A percentile compares a stretch with the other conserved stretches of the same genome.
Conservation (phyloP, 2,113 vertebrate genomes). For the Trinectes maculatus region DNA sequence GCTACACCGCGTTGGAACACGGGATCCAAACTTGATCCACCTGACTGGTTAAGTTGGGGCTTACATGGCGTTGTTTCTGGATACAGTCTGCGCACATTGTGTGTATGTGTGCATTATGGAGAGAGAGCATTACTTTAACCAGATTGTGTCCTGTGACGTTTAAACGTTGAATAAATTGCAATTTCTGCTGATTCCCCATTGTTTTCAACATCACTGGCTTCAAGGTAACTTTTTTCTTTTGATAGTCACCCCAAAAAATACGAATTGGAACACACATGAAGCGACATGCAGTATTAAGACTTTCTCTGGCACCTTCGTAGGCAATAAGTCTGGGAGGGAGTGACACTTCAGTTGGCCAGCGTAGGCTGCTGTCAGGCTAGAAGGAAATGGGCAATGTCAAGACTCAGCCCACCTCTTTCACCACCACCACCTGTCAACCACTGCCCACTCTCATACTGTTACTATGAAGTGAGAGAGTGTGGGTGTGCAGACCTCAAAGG, state of each 20-base stretch:
- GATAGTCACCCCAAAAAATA: background rate
- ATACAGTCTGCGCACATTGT: background rate
- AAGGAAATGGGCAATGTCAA: conserved; percentile 56
- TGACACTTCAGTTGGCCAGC: conserved; percentile 39
- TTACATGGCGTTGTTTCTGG: conserved; percentile 17
- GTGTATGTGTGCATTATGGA: background rate
- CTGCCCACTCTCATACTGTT: conserved; percentile 48
- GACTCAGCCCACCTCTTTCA: conserved; percentile 58
- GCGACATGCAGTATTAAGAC: conserved; percentile 21
- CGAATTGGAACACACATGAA: conserved; percentile 9
- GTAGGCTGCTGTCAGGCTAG: conserved; percentile 26
- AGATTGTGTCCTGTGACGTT: background rate
- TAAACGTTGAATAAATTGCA: conserved; percentile 3
- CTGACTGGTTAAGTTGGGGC: conserved; percentile 40
- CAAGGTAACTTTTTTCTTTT: background rate
- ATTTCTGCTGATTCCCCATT: background rate
- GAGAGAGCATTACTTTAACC: background rate
- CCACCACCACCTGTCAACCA: conserved; percentile 55
- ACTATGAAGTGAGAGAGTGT: conserved; percentile 50
- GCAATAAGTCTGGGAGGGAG: conserved; percentile 26
- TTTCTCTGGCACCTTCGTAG: conserved; percentile 43
- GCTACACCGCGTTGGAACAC: conserved; percentile 36
- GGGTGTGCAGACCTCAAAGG: conserved; percentile 43
- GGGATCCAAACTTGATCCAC: conserved; percentile 51
- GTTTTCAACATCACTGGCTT: background rate